phyloP scores from a whole-genome alignment of 2,797 vertebrate species.

The Sebastes itinus region DNA sequence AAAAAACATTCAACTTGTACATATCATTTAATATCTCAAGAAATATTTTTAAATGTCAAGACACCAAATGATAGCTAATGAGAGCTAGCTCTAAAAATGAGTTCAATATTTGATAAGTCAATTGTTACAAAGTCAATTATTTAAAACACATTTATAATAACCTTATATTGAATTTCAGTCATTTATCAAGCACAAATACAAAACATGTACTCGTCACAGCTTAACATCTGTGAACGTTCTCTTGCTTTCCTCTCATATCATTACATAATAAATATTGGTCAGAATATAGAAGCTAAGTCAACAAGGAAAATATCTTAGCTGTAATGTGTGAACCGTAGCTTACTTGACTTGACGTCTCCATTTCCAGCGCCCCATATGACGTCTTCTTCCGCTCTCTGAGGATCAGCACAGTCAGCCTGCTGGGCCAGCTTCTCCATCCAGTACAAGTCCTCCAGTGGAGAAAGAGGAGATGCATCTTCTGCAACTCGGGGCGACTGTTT shows the following conservation, averaged over 20 bases:
- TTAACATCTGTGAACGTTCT: neutral
- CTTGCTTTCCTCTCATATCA: neutral
- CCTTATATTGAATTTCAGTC: neutral
- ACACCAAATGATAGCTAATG: neutral
- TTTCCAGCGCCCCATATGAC: constrained; percentile 36
- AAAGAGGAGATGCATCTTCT: constrained; percentile 42
- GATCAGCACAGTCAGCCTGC: constrained; percentile 32
- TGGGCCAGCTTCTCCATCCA: constrained; percentile 60
- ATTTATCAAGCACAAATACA: neutral
- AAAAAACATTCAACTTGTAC: neutral
- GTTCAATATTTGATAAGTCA: neutral
- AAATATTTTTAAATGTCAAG: neutral
- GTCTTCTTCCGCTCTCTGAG: constrained; percentile 55
- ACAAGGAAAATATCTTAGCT: neutral
- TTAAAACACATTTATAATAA: neutral
- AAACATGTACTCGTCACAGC: neutral
- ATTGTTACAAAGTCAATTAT: neutral
- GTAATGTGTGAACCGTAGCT: constrained; percentile 3
- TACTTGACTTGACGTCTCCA: constrained; percentile 60
- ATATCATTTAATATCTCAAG: neutral
- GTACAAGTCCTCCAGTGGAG: constrained; percentile 65
- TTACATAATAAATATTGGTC: neutral
- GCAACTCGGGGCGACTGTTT: constrained; percentile 10
- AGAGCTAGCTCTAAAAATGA: neutral
- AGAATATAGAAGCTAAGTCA: neutral